Evolutionary conservation across 64 coral and sea anemone genomes (phyloP).

Genomic region (Trachythela sp.): DNA sequence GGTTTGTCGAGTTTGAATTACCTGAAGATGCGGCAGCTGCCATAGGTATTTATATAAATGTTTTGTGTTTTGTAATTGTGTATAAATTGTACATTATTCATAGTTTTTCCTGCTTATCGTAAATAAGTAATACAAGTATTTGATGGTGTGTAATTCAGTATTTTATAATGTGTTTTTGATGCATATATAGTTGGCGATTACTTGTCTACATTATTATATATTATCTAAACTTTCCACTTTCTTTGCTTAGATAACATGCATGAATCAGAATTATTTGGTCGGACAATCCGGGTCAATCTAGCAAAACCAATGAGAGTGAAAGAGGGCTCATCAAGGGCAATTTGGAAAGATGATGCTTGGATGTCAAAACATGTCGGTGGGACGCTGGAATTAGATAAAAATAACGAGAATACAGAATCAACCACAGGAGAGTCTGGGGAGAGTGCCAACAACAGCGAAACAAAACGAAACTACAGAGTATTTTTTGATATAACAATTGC

Average conservation of each 20-base stretch:
- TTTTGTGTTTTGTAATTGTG: not conserved
- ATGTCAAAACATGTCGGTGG: constrained; percentile 74
- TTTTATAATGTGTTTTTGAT: no score
- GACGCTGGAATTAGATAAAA: constrained; percentile 58
- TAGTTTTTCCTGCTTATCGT: no score
- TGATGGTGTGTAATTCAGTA: no score
- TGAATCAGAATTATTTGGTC: constrained; percentile 93
- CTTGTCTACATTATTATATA: not conserved
- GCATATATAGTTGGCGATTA: no score
- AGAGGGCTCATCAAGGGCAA: constrained; percentile 85
- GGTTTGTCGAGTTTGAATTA: constrained; percentile 98
- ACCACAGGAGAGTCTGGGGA: constrained; percentile 35
- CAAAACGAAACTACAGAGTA: constrained; percentile 81
- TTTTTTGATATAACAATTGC: constrained; percentile 84
- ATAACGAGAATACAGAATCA: constrained; percentile 38
- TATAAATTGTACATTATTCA: no score
- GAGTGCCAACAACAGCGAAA: constrained; percentile 39
- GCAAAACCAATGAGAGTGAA: constrained; percentile 99
- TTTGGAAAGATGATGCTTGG: constrained; percentile 98
- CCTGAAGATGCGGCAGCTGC: constrained; percentile 87
- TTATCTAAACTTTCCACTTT: not conserved
- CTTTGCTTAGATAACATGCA: constrained; percentile 78
- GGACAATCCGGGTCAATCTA: constrained; percentile 93
- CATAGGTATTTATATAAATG: constrained; percentile 28
- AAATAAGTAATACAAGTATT: no score